Conservation (phyloP, 2,797 vertebrate genomes). For the Hozukius guyotensis region DNA sequence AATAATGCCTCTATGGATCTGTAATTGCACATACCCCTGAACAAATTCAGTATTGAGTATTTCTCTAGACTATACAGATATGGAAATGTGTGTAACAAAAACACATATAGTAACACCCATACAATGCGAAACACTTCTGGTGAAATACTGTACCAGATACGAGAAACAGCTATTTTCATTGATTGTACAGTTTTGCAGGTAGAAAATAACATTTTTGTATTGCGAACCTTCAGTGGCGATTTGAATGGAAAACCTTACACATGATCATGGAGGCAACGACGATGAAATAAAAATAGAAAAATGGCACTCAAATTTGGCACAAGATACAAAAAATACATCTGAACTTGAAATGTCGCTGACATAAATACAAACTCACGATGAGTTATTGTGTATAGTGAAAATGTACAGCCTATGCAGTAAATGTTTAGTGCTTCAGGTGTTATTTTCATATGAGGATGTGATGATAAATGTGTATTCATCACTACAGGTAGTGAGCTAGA, state of each 20-base stretch:
- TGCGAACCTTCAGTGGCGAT: conserved; percentile 57
- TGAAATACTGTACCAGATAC: conserved; percentile 57
- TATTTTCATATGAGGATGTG: conserved; percentile 1
- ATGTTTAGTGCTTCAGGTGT: conserved; percentile 37
- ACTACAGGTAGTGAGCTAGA: conserved; percentile 42
- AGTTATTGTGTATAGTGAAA: conserved; percentile 32
- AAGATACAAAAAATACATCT: conserved; percentile 47
- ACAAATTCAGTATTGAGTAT: conserved; percentile 60
- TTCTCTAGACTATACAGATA: conserved; percentile 56
- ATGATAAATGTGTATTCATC: conserved; percentile 31
- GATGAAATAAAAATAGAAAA: conserved; percentile 45
- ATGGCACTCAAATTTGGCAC: conserved; percentile 77
- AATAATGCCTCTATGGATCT: conserved; percentile 69
- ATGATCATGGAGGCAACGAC: conserved; percentile 27
- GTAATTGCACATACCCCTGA: conserved; percentile 80
- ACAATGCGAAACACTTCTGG: conserved; percentile 60
- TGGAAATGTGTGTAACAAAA: conserved; percentile 64
- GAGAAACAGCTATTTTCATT: conserved; percentile 47
- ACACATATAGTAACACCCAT: conserved; percentile 59
- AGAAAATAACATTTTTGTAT: conserved; percentile 65
- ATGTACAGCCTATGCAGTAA: conserved; percentile 23
- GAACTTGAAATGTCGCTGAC: conserved; percentile 30
- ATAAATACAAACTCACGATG: conserved; percentile 35
- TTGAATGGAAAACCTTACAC: conserved; percentile 37
- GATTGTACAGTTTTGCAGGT: conserved; percentile 65